These are phyloP conservation scores for Neodontobutis hainanensis DNA, from an alignment of 2,113 vertebrate genomes.

Conservation along the genomic window DNA sequence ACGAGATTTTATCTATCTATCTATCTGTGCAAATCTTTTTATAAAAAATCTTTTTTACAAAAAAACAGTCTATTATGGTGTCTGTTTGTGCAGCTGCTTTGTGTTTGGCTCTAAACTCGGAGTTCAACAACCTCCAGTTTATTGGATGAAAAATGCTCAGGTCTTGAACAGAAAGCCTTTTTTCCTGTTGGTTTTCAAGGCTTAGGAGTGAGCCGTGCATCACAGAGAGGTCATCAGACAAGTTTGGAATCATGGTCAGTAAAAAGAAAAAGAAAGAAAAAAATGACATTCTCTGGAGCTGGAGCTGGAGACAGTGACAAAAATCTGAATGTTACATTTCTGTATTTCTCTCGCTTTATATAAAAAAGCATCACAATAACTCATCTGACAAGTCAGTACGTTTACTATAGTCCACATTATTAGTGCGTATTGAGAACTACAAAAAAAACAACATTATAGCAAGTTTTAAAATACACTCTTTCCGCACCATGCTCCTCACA, in stretches of 20 bases:
- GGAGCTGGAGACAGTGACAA: neutral
- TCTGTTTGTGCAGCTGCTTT: conserved; percentile 36
- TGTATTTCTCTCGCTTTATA: too few species aligned
- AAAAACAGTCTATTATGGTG: neutral
- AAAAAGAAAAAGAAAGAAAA: neutral
- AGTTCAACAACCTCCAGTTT: conserved; percentile 38
- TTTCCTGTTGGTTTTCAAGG: conserved; percentile 14
- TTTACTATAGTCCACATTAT: too few species aligned
- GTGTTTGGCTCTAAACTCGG: conserved; percentile 16
- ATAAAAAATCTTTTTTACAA: too few species aligned
- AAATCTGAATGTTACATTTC: too few species aligned
- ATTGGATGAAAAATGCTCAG: conserved; percentile 5
- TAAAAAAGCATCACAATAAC: too few species aligned
- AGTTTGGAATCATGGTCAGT: neutral
- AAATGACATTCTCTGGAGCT: neutral
- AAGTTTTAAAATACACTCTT: too few species aligned
- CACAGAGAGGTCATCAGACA: conserved; percentile 3
- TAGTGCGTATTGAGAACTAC: too few species aligned
- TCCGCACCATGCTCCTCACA: too few species aligned
- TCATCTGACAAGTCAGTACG: too few species aligned
- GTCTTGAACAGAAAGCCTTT: conserved; percentile 20
- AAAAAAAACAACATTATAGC: too few species aligned
- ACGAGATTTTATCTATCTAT: too few species aligned
- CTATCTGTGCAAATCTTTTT: too few species aligned
- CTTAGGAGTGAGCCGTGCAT: conserved; percentile 16